Conservation (phyloP, 2,888 invertebrate genomes). For the Andricus curvator region DNA sequence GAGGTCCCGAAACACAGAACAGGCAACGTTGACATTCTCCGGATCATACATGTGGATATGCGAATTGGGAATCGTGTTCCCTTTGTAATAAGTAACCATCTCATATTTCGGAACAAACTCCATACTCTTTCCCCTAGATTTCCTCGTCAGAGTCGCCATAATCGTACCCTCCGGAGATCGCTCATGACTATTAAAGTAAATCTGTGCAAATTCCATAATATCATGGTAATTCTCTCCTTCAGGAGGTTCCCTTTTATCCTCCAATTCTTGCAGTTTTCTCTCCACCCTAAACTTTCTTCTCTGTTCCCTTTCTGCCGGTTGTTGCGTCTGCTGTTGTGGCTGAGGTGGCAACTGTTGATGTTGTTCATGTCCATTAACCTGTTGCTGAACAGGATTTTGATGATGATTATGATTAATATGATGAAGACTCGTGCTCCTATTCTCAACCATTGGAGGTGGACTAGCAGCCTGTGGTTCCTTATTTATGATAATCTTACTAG, state of each 20-base stretch:
- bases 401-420: slow-evolving; percentile 56
- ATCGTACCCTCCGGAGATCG: slow-evolving; percentile 92
- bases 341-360: slow-evolving; percentile 51
- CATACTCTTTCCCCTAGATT: slow-evolving; percentile 84
- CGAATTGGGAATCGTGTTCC: slow-evolving; percentile 93
- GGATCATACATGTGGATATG: slow-evolving; percentile 97
- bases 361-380: slow-evolving; percentile 58
- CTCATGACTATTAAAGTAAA: slow-evolving; percentile 94
- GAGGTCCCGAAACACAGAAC: slow-evolving; percentile 94
- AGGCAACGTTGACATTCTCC: slow-evolving; percentile 93
- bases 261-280: slow-evolving; percentile 90
- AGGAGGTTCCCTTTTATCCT: slow-evolving; percentile 79
- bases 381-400: slow-evolving; percentile 56
- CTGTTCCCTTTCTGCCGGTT: slow-evolving; percentile 85
- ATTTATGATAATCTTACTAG: slow-evolving; percentile 60
- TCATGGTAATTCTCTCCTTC: slow-evolving; percentile 83
- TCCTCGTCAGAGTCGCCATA: slow-evolving; percentile 91
- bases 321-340: slow-evolving; percentile 68
- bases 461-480: slow-evolving; percentile 67
- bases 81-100: slow-evolving; percentile 94
- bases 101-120: slow-evolving; percentile 93
- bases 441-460: slow-evolving; percentile 69
- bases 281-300: slow-evolving; percentile 92
- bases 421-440: slow-evolving; percentile 63
- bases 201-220: slow-evolving; percentile 95